A percentile compares a stretch with the other conserved stretches of the same genome.
phyloP scores from a whole-genome alignment of 2,888 invertebrate genomes.

The Girardia tigrina region DNA sequence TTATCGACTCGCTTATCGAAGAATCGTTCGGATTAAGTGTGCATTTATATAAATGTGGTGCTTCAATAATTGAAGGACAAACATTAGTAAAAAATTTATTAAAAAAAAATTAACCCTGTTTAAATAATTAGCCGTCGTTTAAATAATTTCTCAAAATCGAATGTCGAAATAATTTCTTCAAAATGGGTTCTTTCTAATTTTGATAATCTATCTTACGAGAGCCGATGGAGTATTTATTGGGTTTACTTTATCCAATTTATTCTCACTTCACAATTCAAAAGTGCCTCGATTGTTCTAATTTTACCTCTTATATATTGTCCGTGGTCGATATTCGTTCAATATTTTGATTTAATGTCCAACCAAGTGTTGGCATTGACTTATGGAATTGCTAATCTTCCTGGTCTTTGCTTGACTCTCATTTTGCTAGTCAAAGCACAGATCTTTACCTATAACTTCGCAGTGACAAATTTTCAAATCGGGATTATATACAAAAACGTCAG shows the following conservation, averaged over 20 bases:
- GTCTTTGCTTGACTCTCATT: neutral
- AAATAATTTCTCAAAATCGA: no score
- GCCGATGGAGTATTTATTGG: slow-evolving; percentile 8
- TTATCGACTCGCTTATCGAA: no score
- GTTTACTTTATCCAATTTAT: slow-evolving; percentile 16
- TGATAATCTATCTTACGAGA: neutral
- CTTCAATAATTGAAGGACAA: no score
- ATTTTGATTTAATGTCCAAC: slow-evolving; percentile 16
- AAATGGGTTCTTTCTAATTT: slow-evolving; percentile 1
- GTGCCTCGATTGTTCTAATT: slow-evolving; percentile 16
- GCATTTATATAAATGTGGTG: no score
- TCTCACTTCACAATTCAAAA: slow-evolving; percentile 15
- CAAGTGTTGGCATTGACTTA: neutral
- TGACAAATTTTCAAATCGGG: neutral
- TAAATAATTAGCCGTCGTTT: no score
- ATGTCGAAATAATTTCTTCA: neutral
- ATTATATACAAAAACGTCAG: slow-evolving; percentile 5
- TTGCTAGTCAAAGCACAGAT: slow-evolving; percentile 1
- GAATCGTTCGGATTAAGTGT: no score
- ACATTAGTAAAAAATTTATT: no score
- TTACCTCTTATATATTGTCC: slow-evolving; percentile 11
- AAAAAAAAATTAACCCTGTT: no score
- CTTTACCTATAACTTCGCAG: slow-evolving; percentile 1
- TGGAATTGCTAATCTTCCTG: slow-evolving; percentile 14
- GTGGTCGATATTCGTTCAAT: slow-evolving; percentile 8